phyloP scores from a whole-genome alignment of 2,797 vertebrate genomes.

The Benthosema pterotum region DNA sequence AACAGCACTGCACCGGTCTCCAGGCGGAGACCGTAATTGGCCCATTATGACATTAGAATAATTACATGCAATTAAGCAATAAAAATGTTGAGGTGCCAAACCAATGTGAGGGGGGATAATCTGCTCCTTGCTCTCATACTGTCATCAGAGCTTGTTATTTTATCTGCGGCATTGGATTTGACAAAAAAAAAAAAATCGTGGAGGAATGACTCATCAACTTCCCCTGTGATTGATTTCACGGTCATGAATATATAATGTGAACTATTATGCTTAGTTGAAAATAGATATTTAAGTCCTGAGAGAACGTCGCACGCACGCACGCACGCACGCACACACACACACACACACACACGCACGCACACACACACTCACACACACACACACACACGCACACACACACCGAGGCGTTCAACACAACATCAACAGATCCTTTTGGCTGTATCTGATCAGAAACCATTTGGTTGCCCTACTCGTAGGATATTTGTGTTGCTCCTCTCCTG shows the following conservation, averaged over 20 bases:
- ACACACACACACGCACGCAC: no score
- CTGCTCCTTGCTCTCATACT: slow-evolving; percentile 47
- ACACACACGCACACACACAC: no score
- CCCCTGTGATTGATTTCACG: slow-evolving; percentile 53
- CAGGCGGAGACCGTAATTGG: slow-evolving; percentile 59
- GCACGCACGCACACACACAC: no score
- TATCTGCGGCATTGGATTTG: slow-evolving; percentile 56
- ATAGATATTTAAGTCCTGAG: slow-evolving; percentile 16
- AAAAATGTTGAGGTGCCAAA: slow-evolving; percentile 65
- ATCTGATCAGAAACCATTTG: no score
- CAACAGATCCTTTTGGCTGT: no score
- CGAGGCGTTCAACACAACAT: no score
- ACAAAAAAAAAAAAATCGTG: slow-evolving; percentile 55
- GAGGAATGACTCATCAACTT: slow-evolving; percentile 69
- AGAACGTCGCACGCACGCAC: no score
- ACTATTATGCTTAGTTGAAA: slow-evolving; percentile 41
- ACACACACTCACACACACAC: no score
- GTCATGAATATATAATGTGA: slow-evolving; percentile 67
- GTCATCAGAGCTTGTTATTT: slow-evolving; percentile 55
- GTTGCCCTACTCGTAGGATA: no score
- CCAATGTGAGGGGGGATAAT: slow-evolving; percentile 62
- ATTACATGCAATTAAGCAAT: slow-evolving; percentile 70
- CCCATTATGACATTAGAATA: slow-evolving; percentile 73
- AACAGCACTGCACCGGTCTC: slow-evolving; percentile 59
- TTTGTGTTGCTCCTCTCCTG: no score